Percentiles rank a stretch among this genome's conserved stretches.
Conservation (phyloP, 2,888 invertebrate genomes). For the Luperina nickerlii region DNA sequence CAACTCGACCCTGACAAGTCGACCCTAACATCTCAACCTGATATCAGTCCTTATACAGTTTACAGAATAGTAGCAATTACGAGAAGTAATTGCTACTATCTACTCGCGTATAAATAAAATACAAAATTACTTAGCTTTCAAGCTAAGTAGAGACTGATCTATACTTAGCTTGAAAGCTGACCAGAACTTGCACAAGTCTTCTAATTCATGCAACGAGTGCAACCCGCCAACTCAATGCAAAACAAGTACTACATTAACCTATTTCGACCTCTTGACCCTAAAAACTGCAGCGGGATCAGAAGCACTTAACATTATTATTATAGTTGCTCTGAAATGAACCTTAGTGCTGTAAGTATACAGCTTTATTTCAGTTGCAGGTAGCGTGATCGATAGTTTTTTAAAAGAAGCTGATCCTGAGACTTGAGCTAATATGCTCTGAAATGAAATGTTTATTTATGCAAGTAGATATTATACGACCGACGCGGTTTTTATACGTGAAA, state of each 20-base stretch:
- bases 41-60: background rate
- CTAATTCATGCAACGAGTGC: conserved; percentile 54
- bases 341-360: background rate
- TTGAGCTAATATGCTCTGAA: background rate
- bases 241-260: conserved; percentile 64
- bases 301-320: conserved; percentile 20
- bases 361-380: background rate
- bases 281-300: conserved; percentile 27
- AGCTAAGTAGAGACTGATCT: too few relatives aligned
- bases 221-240: conserved; percentile 35
- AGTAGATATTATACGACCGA: too few relatives aligned
- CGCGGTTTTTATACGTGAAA: too few relatives aligned
- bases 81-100: too few relatives aligned
- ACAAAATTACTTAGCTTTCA: conserved; percentile 7
- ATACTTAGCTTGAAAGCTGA: conserved; percentile 13
- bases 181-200: conserved; percentile 10
- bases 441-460: too few relatives aligned
- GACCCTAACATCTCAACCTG: background rate
- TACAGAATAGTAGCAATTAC: background rate
- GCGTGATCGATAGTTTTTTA: background rate
- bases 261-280: conserved; percentile 59
- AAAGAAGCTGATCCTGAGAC: background rate
- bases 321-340: conserved; percentile 11
- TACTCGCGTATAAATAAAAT: conserved; percentile 20
- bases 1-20: background rate